These are phyloP conservation scores for Noctua comes DNA, from an alignment of 2,888 invertebrate genomes.

Conservation along the genomic window DNA sequence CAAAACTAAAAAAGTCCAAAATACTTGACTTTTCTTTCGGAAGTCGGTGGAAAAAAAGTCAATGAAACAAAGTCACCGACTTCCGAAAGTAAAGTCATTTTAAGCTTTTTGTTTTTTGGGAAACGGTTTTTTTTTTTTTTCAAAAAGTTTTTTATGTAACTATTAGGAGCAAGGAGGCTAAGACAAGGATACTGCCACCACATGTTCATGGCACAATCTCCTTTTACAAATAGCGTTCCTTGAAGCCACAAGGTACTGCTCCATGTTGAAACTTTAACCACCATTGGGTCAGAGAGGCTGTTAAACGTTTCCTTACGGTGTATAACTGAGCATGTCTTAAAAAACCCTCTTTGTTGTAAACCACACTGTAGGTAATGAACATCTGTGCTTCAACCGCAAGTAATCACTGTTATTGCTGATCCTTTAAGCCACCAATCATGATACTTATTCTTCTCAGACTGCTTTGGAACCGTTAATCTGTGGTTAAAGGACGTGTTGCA, in stretches of 20 bases:
- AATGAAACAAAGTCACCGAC: too few relatives aligned
- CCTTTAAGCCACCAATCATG: conserved; percentile 63
- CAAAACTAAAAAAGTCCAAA: too few relatives aligned
- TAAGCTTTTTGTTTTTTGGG: too few relatives aligned
- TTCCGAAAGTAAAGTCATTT: too few relatives aligned
- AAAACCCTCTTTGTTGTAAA: conserved; percentile 22
- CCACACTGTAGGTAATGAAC: conserved; percentile 58
- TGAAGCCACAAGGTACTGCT: not conserved
- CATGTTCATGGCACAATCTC: not conserved
- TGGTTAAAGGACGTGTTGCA: conserved; percentile 24
- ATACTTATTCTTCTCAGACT: conserved; percentile 32
- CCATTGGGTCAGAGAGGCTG: not conserved
- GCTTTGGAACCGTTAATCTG: conserved; percentile 15
- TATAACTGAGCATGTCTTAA: conserved; percentile 1
- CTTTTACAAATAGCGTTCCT: not conserved
- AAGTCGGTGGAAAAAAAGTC: too few relatives aligned
- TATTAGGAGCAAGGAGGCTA: not conserved
- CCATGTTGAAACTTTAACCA: conserved; percentile 11
- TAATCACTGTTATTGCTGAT: conserved; percentile 67
- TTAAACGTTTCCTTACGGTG: conserved; percentile 18
- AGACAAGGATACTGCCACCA: not conserved
- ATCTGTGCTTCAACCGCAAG: conserved; percentile 66
- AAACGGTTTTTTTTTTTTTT: too few relatives aligned
- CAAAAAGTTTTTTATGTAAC: too few relatives aligned
- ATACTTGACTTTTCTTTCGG: too few relatives aligned